Percentiles rank a stretch among this genome's conserved stretches.
These are phyloP conservation scores for Bubalus kerabau DNA, from an alignment of 2,113 vertebrate species.

Conservation along the genomic window DNA sequence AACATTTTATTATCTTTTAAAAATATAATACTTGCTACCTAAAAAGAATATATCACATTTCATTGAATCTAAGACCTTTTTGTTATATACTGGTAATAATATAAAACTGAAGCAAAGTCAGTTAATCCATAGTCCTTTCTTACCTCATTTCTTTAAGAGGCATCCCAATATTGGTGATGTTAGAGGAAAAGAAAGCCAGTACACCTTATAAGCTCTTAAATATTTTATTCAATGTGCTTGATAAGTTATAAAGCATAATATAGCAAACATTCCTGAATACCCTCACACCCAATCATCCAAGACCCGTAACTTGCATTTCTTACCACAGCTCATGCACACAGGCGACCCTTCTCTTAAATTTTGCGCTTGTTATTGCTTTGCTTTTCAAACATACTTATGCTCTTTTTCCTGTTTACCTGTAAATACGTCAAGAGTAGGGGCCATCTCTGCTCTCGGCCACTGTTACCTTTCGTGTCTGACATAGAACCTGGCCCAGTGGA, in stretches of 20 bases:
- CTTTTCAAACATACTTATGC: not conserved
- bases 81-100: not conserved
- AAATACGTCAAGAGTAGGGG: not conserved
- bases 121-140: not conserved
- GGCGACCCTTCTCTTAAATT: not conserved
- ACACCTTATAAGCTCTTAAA: not conserved
- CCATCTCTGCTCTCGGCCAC: not conserved
- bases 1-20: conserved; percentile 20
- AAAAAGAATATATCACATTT: not conserved
- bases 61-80: not conserved
- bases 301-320: not conserved
- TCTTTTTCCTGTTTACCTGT: not conserved
- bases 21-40: not conserved
- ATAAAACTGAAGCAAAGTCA: not conserved
- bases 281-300: not conserved
- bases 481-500: not conserved
- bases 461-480: not conserved
- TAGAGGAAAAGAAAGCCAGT: not conserved
- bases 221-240: not conserved
- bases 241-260: not conserved
- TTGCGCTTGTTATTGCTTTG: not conserved
- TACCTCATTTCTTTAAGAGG: not conserved
- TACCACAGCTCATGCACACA: not conserved
- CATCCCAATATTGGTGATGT: not conserved
- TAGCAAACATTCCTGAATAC: too few species aligned